Percentiles rank a stretch among this genome's conserved stretches.
Conservation (phyloP, 92 coral and sea anemone genomes). For the Epizoanthus rinbou region DNA sequence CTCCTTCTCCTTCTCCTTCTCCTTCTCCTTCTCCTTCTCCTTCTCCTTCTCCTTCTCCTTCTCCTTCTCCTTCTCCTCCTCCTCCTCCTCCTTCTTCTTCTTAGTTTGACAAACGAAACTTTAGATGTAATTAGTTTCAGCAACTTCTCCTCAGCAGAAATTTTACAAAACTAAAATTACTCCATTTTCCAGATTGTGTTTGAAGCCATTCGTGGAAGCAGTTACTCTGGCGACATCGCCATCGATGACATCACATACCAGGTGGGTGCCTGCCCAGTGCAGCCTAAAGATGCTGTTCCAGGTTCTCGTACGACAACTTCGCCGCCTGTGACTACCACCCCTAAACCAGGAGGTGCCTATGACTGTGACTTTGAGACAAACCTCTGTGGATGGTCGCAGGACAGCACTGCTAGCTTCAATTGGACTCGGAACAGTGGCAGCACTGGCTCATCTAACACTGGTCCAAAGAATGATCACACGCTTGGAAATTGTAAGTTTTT, state of each 20-base stretch:
- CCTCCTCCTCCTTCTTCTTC: too few relatives aligned
- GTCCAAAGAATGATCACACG: constrained; percentile 87
- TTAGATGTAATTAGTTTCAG: not conserved
- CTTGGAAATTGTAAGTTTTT: constrained; percentile 43
- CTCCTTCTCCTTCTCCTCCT: too few relatives aligned
- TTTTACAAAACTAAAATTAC: not conserved
- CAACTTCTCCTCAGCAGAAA: not conserved
- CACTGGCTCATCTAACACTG: constrained; percentile 68
- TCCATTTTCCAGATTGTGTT: constrained; percentile 77
- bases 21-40: too few relatives aligned
- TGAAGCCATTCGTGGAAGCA: constrained; percentile 85
- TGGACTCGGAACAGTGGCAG: constrained; percentile 77
- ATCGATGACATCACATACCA: constrained; percentile 85
- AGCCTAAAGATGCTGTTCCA: constrained; percentile 75
- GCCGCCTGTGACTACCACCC: constrained; percentile 62
- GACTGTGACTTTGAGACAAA: constrained; percentile 83
- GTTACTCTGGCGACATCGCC: constrained; percentile 84
- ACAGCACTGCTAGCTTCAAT: constrained; percentile 74
- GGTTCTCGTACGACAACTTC: constrained; percentile 64
- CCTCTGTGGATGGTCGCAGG: constrained; percentile 87
- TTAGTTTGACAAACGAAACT: too few relatives aligned
- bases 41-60: too few relatives aligned
- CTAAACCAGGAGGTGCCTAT: constrained; percentile 57
- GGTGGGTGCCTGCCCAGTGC: constrained; percentile 84
- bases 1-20: too few relatives aligned